These are phyloP conservation scores for Lasioglossum oenotherae DNA, from an alignment of 2,888 invertebrate species.

Conservation along the genomic window DNA sequence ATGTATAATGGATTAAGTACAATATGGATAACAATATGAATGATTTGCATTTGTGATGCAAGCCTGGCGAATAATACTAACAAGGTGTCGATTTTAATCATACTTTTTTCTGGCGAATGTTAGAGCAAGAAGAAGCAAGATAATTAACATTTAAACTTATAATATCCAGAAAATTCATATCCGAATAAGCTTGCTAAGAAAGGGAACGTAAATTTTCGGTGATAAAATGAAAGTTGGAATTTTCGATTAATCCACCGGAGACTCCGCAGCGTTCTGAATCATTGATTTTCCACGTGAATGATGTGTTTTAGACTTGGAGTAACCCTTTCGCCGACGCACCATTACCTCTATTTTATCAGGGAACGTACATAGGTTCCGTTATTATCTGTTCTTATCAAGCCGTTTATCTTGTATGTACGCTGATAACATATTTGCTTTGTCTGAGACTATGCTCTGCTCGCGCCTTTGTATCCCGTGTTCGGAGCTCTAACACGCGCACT, in stretches of 20 bases:
- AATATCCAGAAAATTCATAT: too few relatives aligned
- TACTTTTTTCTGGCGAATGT: too few relatives aligned
- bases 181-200: not conserved
- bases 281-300: not conserved
- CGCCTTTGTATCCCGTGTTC: conserved; percentile 33
- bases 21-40: not conserved
- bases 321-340: conserved; percentile 35
- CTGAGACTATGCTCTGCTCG: conserved; percentile 54
- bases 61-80: not conserved
- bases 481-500: conserved; percentile 13
- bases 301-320: conserved; percentile 20
- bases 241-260: not conserved
- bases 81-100: too few relatives aligned
- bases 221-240: not conserved
- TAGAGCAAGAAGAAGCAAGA: too few relatives aligned
- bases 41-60: not conserved
- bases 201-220: not conserved
- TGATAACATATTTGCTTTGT: conserved; percentile 71
- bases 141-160: too few relatives aligned
- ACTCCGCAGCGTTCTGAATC: not conserved
- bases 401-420: conserved; percentile 60
- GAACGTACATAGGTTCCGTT: conserved; percentile 48
- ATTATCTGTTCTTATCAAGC: conserved; percentile 63
- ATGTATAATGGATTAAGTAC: not conserved
- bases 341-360: conserved; percentile 60